Percentiles rank a stretch among this genome's conserved stretches.
These are phyloP conservation scores for Chironomus riparius DNA, from an alignment of 2,888 invertebrate genomes.

Conservation along the genomic window DNA sequence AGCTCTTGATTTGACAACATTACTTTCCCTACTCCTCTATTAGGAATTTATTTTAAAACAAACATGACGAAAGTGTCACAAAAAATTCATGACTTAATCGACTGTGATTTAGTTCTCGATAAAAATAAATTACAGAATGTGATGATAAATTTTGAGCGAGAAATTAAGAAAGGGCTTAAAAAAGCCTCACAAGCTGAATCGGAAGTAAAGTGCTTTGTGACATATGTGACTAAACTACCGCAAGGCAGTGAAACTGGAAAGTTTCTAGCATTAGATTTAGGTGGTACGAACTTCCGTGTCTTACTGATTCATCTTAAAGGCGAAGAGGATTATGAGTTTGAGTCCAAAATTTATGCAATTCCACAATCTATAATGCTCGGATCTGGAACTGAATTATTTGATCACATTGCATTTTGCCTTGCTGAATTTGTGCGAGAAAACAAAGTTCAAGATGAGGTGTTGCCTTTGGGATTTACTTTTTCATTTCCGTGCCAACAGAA, in stretches of 20 bases:
- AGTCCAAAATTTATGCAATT: constrained; percentile 61
- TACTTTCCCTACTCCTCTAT: too few relatives aligned
- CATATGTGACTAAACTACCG: constrained; percentile 91
- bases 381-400: constrained; percentile 54
- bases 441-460: constrained; percentile 48
- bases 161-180: constrained; percentile 69
- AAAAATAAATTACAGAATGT: constrained; percentile 68
- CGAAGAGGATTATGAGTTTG: constrained; percentile 54
- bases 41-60: too few relatives aligned
- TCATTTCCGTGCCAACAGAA: constrained; percentile 85
- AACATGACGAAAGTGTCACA: not conserved
- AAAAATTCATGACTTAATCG: not conserved
- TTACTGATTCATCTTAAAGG: constrained; percentile 51
- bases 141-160: constrained; percentile 62
- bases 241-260: constrained; percentile 69
- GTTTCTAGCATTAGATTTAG: constrained; percentile 60
- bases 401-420: constrained; percentile 58
- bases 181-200: constrained; percentile 67
- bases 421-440: constrained; percentile 51
- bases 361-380: constrained; percentile 60
- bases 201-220: constrained; percentile 88
- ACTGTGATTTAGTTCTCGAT: not conserved
- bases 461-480: constrained; percentile 94
- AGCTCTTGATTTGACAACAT: too few relatives aligned
- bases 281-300: constrained; percentile 65